Percentiles rank a stretch among this genome's conserved stretches.
phyloP scores from a whole-genome alignment of 2,797 vertebrate species.

The Graptemys geographica region DNA sequence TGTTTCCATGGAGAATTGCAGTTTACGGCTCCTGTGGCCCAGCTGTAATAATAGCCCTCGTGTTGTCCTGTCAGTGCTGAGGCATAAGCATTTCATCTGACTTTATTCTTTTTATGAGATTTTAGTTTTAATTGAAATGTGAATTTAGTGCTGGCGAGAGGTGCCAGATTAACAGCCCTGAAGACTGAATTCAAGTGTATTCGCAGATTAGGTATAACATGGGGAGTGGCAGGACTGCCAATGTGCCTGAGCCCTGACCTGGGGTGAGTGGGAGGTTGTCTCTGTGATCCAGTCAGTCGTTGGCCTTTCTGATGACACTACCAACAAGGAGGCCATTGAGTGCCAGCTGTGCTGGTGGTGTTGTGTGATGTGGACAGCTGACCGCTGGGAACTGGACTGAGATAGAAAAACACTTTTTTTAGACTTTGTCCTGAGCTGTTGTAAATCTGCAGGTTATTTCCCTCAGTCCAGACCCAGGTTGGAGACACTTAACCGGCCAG shows the following conservation, averaged over 20 bases:
- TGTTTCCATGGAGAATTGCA: constrained; percentile 69
- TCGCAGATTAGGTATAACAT: not conserved
- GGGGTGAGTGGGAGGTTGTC: not conserved
- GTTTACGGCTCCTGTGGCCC: constrained; percentile 20
- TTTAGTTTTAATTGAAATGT: not conserved
- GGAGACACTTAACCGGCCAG: too few relatives aligned
- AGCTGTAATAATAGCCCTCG: constrained; percentile 55
- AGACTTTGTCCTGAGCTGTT: not conserved
- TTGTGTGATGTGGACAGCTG: constrained; percentile 44
- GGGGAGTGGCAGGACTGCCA: not conserved
- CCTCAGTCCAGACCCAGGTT: not conserved
- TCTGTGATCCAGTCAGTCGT: not conserved
- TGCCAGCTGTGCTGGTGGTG: not conserved
- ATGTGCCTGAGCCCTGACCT: fast-evolving
- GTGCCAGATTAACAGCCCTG: not conserved
- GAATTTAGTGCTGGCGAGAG: not conserved
- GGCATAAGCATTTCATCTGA: not conserved
- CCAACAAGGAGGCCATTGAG: not conserved
- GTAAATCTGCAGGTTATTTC: not conserved
- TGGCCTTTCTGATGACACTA: not conserved
- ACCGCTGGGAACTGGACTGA: not conserved
- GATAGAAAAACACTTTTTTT: constrained; percentile 1
- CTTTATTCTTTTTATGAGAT: not conserved
- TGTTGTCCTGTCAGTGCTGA: fast-evolving
- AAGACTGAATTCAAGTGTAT: not conserved